These are phyloP conservation scores for Liopterus haemorrhoidalis DNA, from an alignment of 2,888 invertebrate genomes.

Conservation along the genomic window DNA sequence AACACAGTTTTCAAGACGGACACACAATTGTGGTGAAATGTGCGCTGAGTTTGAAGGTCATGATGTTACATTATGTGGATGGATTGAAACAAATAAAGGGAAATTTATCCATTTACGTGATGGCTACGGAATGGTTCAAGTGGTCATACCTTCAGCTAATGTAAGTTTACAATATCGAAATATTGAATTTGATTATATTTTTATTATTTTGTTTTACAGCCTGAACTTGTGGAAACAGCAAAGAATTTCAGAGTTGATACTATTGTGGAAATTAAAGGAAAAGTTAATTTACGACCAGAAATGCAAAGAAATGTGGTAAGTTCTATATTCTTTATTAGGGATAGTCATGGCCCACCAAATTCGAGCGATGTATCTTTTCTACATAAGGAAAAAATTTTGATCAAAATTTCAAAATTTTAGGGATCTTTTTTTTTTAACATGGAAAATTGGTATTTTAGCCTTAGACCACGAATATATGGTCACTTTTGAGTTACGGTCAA, in stretches of 20 bases:
- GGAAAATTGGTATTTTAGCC: too few relatives aligned
- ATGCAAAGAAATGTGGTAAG: constrained; percentile 30
- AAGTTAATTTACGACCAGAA: constrained; percentile 42
- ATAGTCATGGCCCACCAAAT: constrained; percentile 20
- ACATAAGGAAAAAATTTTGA: too few relatives aligned
- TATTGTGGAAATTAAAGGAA: constrained; percentile 43
- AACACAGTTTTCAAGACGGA: constrained; percentile 37
- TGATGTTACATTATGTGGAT: constrained; percentile 43
- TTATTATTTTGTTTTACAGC: constrained; percentile 30
- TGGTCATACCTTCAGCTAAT: constrained; percentile 37
- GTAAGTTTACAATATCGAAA: constrained; percentile 26
- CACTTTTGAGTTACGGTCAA: too few relatives aligned
- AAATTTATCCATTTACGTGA: constrained; percentile 46
- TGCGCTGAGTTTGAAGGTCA: constrained; percentile 41
- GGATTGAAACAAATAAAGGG: constrained; percentile 42
- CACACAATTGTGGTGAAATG: constrained; percentile 46
- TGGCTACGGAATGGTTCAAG: constrained; percentile 46
- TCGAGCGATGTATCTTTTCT: too few relatives aligned
- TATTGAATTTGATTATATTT: background rate
- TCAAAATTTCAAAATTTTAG: too few relatives aligned
- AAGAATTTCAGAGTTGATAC: constrained; percentile 36
- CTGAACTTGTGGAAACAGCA: constrained; percentile 37
- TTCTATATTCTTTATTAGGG: constrained; percentile 1
- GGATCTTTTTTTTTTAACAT: too few relatives aligned
- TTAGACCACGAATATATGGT: too few relatives aligned